These are phyloP conservation scores for Macrophya annulata DNA, from an alignment of 2,888 invertebrate genomes.

Conservation along the genomic window DNA sequence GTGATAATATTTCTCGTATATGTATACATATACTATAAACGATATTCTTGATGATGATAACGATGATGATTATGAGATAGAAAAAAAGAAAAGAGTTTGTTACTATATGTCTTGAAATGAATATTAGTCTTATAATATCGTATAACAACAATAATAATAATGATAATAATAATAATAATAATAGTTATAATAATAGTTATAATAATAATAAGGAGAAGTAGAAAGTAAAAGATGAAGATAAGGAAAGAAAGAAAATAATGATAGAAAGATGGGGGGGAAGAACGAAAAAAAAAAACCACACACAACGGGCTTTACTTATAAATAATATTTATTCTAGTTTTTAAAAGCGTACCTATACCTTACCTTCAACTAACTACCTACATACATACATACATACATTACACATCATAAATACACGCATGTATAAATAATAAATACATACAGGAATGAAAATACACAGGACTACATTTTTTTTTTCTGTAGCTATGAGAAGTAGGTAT, in stretches of 20 bases:
- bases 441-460: not conserved
- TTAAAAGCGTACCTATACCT: slow-evolving; percentile 20
- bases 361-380: not conserved
- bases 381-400: not conserved
- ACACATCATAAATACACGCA: not conserved
- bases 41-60: too few species aligned
- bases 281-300: too few species aligned
- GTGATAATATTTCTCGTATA: too few species aligned
- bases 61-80: too few species aligned
- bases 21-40: too few species aligned
- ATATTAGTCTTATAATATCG: not conserved
- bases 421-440: not conserved
- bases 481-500: not conserved
- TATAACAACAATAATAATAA: not conserved
- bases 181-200: not conserved
- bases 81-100: too few species aligned
- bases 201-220: not conserved
- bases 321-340: slow-evolving; percentile 73
- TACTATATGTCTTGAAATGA: not conserved
- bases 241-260: not conserved
- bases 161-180: not conserved
- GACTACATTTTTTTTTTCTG: not conserved
- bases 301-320: slow-evolving; percentile 66
- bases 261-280: too few species aligned
- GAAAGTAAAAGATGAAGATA: slow-evolving; percentile 32